Evolutionary conservation across 2,113 vertebrate species (phyloP).

Genomic region (Probosciger aterrimus): DNA sequence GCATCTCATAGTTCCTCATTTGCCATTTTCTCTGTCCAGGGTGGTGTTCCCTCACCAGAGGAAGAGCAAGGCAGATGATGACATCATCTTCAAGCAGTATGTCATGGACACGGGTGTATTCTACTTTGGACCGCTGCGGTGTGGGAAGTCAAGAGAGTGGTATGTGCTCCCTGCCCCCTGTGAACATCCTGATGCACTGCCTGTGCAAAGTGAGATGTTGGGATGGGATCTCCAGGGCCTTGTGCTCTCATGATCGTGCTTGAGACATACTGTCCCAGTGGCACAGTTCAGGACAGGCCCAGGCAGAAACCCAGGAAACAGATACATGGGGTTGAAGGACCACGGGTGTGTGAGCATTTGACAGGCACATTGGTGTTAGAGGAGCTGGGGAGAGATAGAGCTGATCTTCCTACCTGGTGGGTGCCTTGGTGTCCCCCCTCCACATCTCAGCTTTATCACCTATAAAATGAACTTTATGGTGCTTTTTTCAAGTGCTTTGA

Average conservation of each 20-base stretch:
- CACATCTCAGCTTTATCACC: background rate
- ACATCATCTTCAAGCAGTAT: constrained; percentile 80
- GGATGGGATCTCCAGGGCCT: background rate
- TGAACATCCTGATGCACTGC: background rate
- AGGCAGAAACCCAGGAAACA: background rate
- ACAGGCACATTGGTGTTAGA: background rate
- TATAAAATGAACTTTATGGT: background rate
- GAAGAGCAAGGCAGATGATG: constrained; percentile 47
- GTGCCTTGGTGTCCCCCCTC: background rate
- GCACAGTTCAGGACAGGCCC: background rate
- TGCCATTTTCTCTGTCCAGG: constrained; percentile 44
- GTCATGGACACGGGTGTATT: constrained; percentile 72
- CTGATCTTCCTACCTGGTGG: background rate
- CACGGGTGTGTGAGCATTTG: background rate
- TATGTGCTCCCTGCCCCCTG: constrained; percentile 3
- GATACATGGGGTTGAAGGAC: background rate
- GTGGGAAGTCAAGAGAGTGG: constrained; percentile 89
- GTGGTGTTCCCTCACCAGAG: constrained; percentile 80
- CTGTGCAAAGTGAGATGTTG: background rate
- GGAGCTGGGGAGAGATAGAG: background rate
- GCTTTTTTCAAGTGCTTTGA: background rate
- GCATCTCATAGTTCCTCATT: background rate
- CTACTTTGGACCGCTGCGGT: constrained; percentile 89
- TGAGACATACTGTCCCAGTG: background rate
- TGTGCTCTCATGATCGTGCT: fast-evolving